phyloP scores from a whole-genome alignment of 2,113 vertebrate genomes.

The Crocuta crocuta region DNA sequence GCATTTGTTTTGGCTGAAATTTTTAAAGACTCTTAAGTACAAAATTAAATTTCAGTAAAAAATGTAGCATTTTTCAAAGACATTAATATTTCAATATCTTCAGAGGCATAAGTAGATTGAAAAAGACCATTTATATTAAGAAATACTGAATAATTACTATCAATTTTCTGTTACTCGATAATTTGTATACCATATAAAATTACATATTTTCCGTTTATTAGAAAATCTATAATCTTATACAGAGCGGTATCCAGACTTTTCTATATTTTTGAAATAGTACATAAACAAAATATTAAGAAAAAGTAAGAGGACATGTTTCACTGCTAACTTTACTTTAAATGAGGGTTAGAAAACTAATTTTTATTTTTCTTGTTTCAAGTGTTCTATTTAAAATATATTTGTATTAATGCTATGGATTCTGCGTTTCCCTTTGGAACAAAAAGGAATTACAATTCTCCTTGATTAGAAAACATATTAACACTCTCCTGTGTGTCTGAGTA shows the following conservation, averaged over 20 bases:
- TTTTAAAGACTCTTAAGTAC: neutral
- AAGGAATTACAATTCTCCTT: neutral
- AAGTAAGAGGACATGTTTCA: neutral
- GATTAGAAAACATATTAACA: neutral
- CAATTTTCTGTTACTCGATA: neutral
- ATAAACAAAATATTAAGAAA: constrained; percentile 20
- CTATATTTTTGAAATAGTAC: neutral
- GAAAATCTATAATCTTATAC: neutral
- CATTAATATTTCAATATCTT: constrained; percentile 28
- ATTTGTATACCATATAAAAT: neutral
- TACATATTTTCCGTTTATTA: neutral
- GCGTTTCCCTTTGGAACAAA: neutral
- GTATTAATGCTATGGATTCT: neutral
- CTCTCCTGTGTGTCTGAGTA: neutral
- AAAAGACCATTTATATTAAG: neutral
- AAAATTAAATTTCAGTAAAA: constrained; percentile 31
- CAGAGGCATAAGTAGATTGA: neutral
- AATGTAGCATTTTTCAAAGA: neutral
- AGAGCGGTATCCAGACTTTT: neutral
- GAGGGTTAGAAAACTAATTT: neutral
- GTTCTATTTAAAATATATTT: neutral
- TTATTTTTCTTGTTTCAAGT: neutral
- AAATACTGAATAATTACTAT: neutral
- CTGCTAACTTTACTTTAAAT: constrained; percentile 29
- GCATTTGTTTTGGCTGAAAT: constrained; percentile 39